These are phyloP conservation scores for Globodera rostochiensis DNA, from an alignment of 1,140 invertebrate genomes.

Conservation along the genomic window DNA sequence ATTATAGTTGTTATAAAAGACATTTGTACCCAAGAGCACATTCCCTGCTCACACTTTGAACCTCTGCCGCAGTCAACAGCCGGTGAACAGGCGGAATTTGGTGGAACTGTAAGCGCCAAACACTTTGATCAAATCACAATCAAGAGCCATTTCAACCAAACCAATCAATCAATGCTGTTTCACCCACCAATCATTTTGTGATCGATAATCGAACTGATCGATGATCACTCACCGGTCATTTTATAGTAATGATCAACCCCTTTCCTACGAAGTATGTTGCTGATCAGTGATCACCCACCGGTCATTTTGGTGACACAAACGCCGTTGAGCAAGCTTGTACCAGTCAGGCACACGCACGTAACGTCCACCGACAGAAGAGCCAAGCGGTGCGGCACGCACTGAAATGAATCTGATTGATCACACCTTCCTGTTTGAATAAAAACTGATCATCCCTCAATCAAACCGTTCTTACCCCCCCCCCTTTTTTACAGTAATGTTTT, in stretches of 20 bases:
- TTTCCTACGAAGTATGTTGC: not conserved
- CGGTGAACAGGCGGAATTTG: conserved; percentile 46
- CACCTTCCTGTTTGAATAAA: not conserved
- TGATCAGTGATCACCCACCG: conserved; percentile 23
- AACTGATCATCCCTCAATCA: no score
- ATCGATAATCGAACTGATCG: not conserved
- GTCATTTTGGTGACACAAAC: conserved; percentile 54
- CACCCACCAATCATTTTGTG: no score
- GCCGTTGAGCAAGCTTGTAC: conserved; percentile 43
- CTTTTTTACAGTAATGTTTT: conserved; percentile 13
- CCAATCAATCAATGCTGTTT: not conserved
- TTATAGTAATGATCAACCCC: no score
- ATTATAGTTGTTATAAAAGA: not conserved
- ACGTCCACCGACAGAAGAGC: conserved; percentile 46
- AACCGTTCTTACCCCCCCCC: not conserved
- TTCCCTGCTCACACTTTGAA: conserved; percentile 40
- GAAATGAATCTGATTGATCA: conserved; percentile 2
- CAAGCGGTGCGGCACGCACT: conserved; percentile 43
- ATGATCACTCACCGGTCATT: not conserved
- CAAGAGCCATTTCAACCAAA: no score
- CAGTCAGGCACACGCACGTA: conserved; percentile 47
- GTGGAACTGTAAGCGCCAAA: conserved; percentile 44
- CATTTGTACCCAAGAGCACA: conserved; percentile 39
- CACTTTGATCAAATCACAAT: no score
- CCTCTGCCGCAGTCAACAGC: conserved; percentile 52